These are phyloP conservation scores for Pachyramphus minor DNA, from an alignment of 2,113 vertebrate genomes.

Conservation along the genomic window DNA sequence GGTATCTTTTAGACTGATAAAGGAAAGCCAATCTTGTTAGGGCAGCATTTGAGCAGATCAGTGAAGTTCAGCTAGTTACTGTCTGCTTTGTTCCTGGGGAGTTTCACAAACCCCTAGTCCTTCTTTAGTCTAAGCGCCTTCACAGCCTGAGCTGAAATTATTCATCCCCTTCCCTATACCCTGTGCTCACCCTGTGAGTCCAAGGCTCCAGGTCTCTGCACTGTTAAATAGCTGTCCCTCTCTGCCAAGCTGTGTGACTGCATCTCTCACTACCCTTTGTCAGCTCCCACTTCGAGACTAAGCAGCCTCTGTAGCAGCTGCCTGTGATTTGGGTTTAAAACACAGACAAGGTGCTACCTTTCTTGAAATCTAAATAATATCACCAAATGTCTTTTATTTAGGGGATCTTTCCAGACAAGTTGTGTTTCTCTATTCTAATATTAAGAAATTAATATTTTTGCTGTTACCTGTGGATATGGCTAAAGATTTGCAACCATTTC, in stretches of 20 bases:
- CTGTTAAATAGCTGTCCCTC: background rate
- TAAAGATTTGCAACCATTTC: background rate
- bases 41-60: background rate
- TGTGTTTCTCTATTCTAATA: background rate
- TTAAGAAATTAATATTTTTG: background rate
- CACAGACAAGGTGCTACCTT: background rate
- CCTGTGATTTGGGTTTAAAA: background rate
- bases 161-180: background rate
- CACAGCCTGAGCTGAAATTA: background rate
- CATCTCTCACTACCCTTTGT: background rate
- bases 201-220: background rate
- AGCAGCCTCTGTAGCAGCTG: background rate
- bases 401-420: background rate
- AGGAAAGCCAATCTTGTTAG: background rate
- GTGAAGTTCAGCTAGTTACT: background rate
- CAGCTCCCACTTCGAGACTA: background rate
- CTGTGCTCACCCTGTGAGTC: background rate
- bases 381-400: background rate
- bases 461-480: background rate
- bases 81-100: background rate
- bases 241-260: background rate
- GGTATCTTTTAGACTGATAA: background rate
- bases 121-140: background rate
- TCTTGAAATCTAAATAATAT: background rate
- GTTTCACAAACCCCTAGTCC: background rate